Evolutionary conservation across 2,888 invertebrate genomes (phyloP).

Genomic region (Troides oblongomaculatus): DNA sequence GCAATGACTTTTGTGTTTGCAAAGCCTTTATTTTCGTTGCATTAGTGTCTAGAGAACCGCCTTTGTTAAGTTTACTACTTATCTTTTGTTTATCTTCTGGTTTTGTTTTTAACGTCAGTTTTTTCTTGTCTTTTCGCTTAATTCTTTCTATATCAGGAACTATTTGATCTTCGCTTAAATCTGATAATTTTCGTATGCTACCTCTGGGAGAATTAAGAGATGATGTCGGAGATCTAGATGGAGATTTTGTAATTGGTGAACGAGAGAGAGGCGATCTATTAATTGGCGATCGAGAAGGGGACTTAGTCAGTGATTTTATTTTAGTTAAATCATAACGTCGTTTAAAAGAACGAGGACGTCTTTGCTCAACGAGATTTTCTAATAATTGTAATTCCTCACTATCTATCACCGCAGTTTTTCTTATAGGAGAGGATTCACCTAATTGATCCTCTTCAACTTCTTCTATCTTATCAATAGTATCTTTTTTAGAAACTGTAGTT

Average conservation of each 20-base stretch:
- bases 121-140: constrained; percentile 73
- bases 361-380: constrained; percentile 75
- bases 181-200: constrained; percentile 74
- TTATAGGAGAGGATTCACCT: constrained; percentile 55
- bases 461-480: constrained; percentile 66
- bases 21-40: constrained; percentile 70
- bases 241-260: constrained; percentile 74
- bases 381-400: constrained; percentile 79
- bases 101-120: constrained; percentile 67
- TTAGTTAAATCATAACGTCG: constrained; percentile 70
- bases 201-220: constrained; percentile 76
- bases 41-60: constrained; percentile 73
- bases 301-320: constrained; percentile 62
- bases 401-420: constrained; percentile 76
- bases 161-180: constrained; percentile 76
- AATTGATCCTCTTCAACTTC: constrained; percentile 78
- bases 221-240: constrained; percentile 76
- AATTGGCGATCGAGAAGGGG: constrained; percentile 71
- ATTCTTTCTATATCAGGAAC: constrained; percentile 75
- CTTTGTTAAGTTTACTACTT: constrained; percentile 68
- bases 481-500: constrained; percentile 48
- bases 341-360: constrained; percentile 74
- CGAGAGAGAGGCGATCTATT: constrained; percentile 70
- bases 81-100: constrained; percentile 70
- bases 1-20: constrained; percentile 78